Base-by-base conservation (phyloP, 2,113 vertebrate genomes). In the Toxostoma redivivum region DNA sequence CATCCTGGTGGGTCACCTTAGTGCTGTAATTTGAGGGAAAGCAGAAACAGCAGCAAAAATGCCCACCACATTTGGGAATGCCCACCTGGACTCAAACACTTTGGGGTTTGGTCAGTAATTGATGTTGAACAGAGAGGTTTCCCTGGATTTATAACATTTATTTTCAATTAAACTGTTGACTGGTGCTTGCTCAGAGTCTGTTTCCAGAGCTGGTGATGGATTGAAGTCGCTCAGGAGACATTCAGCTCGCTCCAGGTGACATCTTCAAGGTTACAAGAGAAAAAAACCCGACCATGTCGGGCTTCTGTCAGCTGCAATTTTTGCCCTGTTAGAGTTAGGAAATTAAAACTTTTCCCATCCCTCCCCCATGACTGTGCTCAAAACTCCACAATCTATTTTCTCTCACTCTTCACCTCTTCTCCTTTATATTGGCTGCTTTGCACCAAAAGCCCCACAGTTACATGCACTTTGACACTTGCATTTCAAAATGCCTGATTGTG, bases 401-500 rank as follows among this genome's bases (percentile, higher is more conserved):
- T 95, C 80, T 95, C 58, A 83, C 61, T 95, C 72, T 92, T 94
- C 95, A 95, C 94, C 90, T 88, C 81, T 88, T 93, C 94, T 97
- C 86, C 72, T 96, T 74, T 87, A 38, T 88, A 93, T 95, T 91
- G 91, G 69, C 57, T 95, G 67, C 81, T 95, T 80, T 97, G 72
- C 74, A 90, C 92, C 94, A 84, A 92, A 89, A 93, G 80, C 54
- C 92, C 96, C 79, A 66, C 45, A 95, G 89, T 91, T 96, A 92
- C 94, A 40, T 77, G 95, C 88, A 81, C 82, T 97, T 90, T 97
- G 95, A 97, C 87, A 97, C 91, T 94, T 92, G 91, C 92, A 94
- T 85, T 84, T 97, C 91, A 91, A 96, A 93, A 94, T 87, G 76
- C 67, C 79, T 95, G 91, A 74, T 73, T n/a, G 74, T 92, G 95